Base-by-base conservation (phyloP, 1,140 invertebrate species). In the Drosophila mojavensis region DNA sequence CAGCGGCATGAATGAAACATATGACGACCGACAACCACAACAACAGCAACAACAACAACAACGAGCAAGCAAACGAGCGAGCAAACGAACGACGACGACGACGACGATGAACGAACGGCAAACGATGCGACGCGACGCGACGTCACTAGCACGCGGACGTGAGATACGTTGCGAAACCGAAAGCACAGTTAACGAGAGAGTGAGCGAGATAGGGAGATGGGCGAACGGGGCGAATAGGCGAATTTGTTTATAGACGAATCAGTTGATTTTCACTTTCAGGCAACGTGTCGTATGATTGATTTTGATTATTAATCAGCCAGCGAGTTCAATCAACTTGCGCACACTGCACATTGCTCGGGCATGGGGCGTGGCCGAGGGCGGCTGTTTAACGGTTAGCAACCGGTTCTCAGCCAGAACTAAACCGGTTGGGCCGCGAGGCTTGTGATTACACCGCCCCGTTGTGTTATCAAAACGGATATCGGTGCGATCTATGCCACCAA, bases 1-100 rank as follows among this genome's bases (percentile, higher is more conserved):
- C 59, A 59, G 43, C 67, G 72, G 48, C 68, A 85, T 85, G 81
- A 84, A 86, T 85, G 81, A 81, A 84, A 78, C 62, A 62, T 66
- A 51, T 30, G 63, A 66, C 65, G 65, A 39, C 59, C 74, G 43
- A 61, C 68, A 56, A 53, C 65, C 48, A 81, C 51, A 59, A n/a
- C 50, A 20, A n/a, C n/a, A n/a, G n/a, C n/a, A n/a, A 24, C 20
- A 24, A 24, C 20, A 24, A 24, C 69, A 53, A 81, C 55, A 58
- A 17, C 50, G 47, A 43, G 33, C 62, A 9, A 75, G 15, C 39
- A 36, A 68, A 41, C 63, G 20, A 24, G 3, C 20, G 20, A 24
- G 20, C 20, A 26, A 47, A 6, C 41, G 20, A 48, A 36, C 24
- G 30, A 62, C 61, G 54, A 20, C 64, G 45, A 67, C 70, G 5